Evolutionary conservation across 1,140 invertebrate species (phyloP), one percentile per base, ranked within the genome.

Genomic region (Formica exsecta): DNA sequence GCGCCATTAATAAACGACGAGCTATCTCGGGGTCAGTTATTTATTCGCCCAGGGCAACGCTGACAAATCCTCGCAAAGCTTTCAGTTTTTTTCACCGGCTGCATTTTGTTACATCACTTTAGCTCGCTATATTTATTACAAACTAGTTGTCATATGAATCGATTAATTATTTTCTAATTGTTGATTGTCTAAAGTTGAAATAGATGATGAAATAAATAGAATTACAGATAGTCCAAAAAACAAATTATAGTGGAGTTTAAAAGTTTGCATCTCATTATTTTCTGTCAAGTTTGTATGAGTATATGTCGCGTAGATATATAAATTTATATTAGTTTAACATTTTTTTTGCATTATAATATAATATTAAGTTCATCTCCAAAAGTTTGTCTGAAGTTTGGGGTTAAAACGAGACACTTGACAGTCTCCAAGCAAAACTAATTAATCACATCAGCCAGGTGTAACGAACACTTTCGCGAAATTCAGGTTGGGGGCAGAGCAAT

Each of bases 401-500:
- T 73, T 83, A 44, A 61, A 73, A 38, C 54, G 68, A 73, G 51
- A 73, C 54, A 81, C 36, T 83, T 62, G 79, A 83, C 54, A 61
- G 29, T 54, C 19, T 59, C 29, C 57, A 22, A 29, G 19, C 25
- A 16, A 64, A 62, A 74, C 79, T 83, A 83, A 83, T 83, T 74
- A 83, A 74, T 83, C 41, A 83, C n/a, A 62, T 41, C 19, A 44
- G 36, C 64, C 64, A 80, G 77, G 32, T 80, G 65, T 71, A 80
- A 80, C 19, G 65, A 71, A 71, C 48, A 32, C 66, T 41, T 29
- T 62, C 64, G 25, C 22, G 64, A 84, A 77, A 51, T 87, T 57
- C 59, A 94, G 91, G 86, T 87, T 94, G 85, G 91, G 93, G 73
- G 88, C 93, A 79, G 95, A 93, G 29, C 94, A 95, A 86, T 95